These are phyloP conservation scores for Strigops habroptila DNA, from an alignment of 2,113 vertebrate species.

Conservation along the genomic window DNA sequence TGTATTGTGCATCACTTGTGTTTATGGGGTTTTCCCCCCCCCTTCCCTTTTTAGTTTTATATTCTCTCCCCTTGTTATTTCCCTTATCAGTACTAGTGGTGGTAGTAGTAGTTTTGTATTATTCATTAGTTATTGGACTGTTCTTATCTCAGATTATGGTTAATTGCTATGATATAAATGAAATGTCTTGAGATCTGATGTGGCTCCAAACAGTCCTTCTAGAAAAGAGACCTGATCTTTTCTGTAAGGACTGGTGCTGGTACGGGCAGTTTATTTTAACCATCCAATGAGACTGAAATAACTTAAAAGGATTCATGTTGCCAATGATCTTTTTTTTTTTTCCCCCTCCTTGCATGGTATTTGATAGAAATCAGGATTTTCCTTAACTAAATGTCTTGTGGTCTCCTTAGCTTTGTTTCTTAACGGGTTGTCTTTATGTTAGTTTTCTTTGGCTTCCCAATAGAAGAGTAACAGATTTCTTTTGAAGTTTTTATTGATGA, in stretches of 20 bases:
- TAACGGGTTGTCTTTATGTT: slow-evolving; percentile 69
- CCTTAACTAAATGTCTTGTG: slow-evolving; percentile 51
- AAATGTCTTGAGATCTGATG: background rate
- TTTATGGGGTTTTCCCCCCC: too few relatives aligned
- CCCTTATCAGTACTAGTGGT: too few relatives aligned
- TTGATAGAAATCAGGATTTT: slow-evolving; percentile 71
- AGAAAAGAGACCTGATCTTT: background rate
- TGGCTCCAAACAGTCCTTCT: background rate
- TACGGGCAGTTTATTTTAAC: slow-evolving; percentile 54
- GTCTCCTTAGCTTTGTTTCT: slow-evolving; percentile 68
- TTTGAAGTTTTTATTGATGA: slow-evolving; percentile 84
- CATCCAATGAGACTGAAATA: slow-evolving; percentile 26
- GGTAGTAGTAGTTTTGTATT: too few relatives aligned
- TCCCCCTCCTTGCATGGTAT: slow-evolving; percentile 21
- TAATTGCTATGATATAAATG: background rate
- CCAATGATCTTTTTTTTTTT: background rate
- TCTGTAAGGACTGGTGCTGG: background rate
- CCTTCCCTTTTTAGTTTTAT: too few relatives aligned
- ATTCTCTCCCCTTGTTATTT: too few relatives aligned
- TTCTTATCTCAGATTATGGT: too few relatives aligned
- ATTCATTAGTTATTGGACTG: too few relatives aligned
- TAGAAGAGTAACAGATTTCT: slow-evolving; percentile 74
- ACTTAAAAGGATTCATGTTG: slow-evolving; percentile 41
- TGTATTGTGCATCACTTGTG: too few relatives aligned
- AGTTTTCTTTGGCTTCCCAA: slow-evolving; percentile 77